Evolutionary conservation across 2,113 vertebrate species (phyloP), one percentile per base, ranked within the genome.

Genomic region (Microtus oregoni): DNA sequence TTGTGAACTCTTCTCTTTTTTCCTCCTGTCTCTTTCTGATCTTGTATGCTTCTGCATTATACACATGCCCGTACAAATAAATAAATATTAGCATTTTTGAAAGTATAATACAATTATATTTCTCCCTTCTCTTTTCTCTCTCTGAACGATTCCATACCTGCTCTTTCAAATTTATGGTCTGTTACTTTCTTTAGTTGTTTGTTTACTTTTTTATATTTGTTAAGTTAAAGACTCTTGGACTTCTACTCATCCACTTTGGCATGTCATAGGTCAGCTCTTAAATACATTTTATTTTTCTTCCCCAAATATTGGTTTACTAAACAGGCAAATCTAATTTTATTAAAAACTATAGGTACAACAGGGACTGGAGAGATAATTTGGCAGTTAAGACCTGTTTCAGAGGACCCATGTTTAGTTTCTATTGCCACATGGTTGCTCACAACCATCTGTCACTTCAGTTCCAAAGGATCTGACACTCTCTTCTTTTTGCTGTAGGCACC

Each of bases 271-370:
- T 91, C 70, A 72, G 32, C 55, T 55, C 20, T 70, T 94, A 82
- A 78, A 83, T 89, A 95, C n/a, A 87, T 30, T 63, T 92, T 90
- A 73, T 77, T 94, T 93, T 6, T 73, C 7, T 92, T 95, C 22
- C 92, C 67, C 91, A 6, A 61, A 38, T 65, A 85, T 32, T 85
- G 55, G 47, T 61, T 97, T 96, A 47, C 78, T 76, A 94, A 78
- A 55, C 35, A 92, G 41, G 88, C 50, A 22, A 89, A 86, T 93
- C 38, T 95, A 10, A 52, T 83, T 93, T 94, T 93, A 79, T 86
- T 93, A 76, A 91, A 58, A 72, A 11, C 26, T 88, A 0, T 26
- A 61, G 10, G 32, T 38, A 15, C 12, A 61, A 38, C 61, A n/a
- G 3, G 55, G 6, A 22, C 55, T 61, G 55, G 79, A 28, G 55